These are phyloP conservation scores for Galbula dea DNA, from an alignment of 2,113 vertebrate genomes.

Conservation along the genomic window DNA sequence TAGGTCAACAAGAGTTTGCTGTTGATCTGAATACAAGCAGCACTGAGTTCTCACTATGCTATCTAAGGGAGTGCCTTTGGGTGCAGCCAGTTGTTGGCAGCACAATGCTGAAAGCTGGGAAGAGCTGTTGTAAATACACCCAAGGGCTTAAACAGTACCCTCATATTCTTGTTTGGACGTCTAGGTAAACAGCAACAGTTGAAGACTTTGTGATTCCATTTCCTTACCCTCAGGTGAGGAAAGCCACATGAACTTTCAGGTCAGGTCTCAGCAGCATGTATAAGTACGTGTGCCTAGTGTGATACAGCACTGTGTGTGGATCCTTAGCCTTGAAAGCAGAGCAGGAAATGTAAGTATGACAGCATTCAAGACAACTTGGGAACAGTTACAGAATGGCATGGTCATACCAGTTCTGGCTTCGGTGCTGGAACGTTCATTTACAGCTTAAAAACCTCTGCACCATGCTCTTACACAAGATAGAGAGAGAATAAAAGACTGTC, in stretches of 20 bases:
- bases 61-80: conserved; percentile 46
- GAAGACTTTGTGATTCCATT: conserved; percentile 29
- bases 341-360: neutral
- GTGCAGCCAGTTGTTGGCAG: conserved; percentile 36
- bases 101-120: neutral
- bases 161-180: conserved; percentile 28
- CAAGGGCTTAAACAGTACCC: conserved; percentile 42
- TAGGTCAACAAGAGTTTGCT: conserved; percentile 55
- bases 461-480: neutral
- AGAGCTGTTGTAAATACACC: conserved; percentile 47
- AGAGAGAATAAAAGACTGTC: neutral
- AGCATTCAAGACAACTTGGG: neutral
- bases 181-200: conserved; percentile 44
- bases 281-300: neutral
- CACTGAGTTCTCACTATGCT: neutral
- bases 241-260: neutral
- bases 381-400: neutral
- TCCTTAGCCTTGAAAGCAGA: neutral
- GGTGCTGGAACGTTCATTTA: neutral
- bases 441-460: neutral
- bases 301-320: neutral
- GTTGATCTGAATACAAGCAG: conserved; percentile 37
- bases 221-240: conserved; percentile 25
- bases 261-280: neutral
- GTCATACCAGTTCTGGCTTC: neutral